A percentile compares a stretch with the other conserved stretches of the same genome.
Evolutionary conservation across 2,113 vertebrate species (phyloP).

Genomic region (Puntigrus tetrazona): DNA sequence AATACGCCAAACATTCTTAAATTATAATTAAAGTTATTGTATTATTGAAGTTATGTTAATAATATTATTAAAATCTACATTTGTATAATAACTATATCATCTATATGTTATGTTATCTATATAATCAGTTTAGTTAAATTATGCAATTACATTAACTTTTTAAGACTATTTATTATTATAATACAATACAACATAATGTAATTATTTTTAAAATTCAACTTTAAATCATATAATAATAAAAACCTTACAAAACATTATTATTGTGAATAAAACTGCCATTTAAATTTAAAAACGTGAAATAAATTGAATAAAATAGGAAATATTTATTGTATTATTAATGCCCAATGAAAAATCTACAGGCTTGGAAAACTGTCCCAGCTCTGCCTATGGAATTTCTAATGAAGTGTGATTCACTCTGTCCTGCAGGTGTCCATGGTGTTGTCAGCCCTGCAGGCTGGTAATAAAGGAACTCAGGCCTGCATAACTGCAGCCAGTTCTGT

Average conservation of each 20-base stretch:
- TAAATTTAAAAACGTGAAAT: neutral
- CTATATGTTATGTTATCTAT: neutral
- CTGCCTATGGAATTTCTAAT: constrained; percentile 16
- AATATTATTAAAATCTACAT: no score
- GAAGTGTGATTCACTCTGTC: constrained; percentile 21
- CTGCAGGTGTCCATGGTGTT: constrained; percentile 92
- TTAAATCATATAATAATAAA: neutral
- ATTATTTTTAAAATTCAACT: neutral
- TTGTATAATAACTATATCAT: no score
- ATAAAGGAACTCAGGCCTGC: constrained; percentile 97
- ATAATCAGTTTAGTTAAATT: neutral
- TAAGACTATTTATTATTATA: neutral
- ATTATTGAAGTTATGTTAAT: no score
- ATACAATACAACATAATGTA: neutral
- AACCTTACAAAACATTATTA: neutral
- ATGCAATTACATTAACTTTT: neutral
- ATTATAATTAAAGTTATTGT: no score
- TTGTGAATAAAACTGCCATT: neutral
- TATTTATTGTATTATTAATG: neutral
- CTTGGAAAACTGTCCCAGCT: neutral
- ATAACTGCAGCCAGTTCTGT: constrained; percentile 95
- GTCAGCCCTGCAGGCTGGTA: constrained; percentile 95
- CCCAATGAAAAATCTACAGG: neutral
- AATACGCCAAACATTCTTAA: no score
- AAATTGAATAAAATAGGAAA: neutral